Conservation (phyloP, 2,113 vertebrate species). For the Pelobates fuscus region DNA sequence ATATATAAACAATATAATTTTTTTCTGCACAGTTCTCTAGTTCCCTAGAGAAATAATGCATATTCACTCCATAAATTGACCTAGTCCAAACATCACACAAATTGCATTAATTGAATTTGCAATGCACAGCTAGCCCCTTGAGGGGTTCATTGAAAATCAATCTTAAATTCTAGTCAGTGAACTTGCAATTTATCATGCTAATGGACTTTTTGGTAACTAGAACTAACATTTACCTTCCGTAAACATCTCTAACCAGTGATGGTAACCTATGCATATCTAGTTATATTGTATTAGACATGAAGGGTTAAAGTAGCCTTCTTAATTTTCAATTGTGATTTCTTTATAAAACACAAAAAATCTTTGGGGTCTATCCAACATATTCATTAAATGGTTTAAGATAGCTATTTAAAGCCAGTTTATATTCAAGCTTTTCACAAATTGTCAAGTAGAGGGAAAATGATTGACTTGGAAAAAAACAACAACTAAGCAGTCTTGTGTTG, state of each 20-base stretch:
- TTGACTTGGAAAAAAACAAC: no score
- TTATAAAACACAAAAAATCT: no score
- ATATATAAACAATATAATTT: constrained; percentile 4
- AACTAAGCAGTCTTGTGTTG: no score
- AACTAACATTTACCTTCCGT: constrained; percentile 10
- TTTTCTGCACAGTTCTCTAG: not conserved
- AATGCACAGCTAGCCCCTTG: constrained; percentile 23
- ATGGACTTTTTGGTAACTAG: constrained; percentile 27
- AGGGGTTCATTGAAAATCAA: constrained; percentile 35
- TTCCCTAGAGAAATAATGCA: constrained; percentile 28
- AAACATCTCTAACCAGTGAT: not conserved
- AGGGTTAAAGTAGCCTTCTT: no score
- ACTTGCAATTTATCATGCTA: constrained; percentile 40
- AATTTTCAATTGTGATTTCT: no score
- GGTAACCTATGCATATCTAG: not conserved
- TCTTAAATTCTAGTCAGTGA: constrained; percentile 34
- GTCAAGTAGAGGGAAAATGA: no score
- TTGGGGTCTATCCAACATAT: no score
- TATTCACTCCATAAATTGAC: constrained; percentile 41
- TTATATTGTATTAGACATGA: no score
- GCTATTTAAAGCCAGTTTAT: no score
- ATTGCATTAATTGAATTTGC: constrained; percentile 44
- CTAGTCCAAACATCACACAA: constrained; percentile 16
- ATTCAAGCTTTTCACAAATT: no score
- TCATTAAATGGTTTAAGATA: no score